A percentile compares a stretch with the other conserved stretches of the same genome.
Conservation (phyloP, 2,888 invertebrate genomes). For the Eudemis profundana region DNA sequence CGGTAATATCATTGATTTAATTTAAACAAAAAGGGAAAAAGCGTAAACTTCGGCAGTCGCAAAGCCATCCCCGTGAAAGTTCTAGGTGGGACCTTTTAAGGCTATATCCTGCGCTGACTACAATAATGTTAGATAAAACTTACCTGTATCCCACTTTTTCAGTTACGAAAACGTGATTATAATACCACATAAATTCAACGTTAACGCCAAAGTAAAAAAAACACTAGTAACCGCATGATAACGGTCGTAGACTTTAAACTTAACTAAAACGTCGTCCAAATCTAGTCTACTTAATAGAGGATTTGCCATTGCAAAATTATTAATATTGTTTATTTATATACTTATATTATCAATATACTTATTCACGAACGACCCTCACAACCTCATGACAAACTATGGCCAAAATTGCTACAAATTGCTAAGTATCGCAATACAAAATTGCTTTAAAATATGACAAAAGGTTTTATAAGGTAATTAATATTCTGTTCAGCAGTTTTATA, state of each 20-base stretch:
- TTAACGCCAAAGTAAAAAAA: neutral
- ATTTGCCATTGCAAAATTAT: constrained; percentile 13
- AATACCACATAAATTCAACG: neutral
- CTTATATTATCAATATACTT: neutral
- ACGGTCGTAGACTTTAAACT: constrained; percentile 1
- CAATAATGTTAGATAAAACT: neutral
- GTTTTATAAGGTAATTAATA: too few species aligned
- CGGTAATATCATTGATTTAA: too few species aligned
- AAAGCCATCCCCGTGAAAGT: too few species aligned
- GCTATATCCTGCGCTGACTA: neutral
- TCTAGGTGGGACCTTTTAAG: too few species aligned
- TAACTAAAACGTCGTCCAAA: constrained; percentile 32
- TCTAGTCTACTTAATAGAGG: constrained; percentile 17
- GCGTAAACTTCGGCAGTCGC: too few species aligned
- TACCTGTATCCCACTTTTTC: constrained; percentile 1
- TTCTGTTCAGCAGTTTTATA: neutral
- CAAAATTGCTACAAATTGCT: too few species aligned
- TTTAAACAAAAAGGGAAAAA: too few species aligned
- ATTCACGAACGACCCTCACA: neutral
- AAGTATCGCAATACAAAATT: too few species aligned
- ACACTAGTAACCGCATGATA: constrained; percentile 3
- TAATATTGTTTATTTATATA: too few species aligned
- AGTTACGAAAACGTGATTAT: constrained; percentile 3
- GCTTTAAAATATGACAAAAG: too few species aligned
- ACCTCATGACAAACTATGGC: neutral